Evolutionary conservation across 1,140 invertebrate species (phyloP).

Genomic region (Trichomalopsis sarcophagae): DNA sequence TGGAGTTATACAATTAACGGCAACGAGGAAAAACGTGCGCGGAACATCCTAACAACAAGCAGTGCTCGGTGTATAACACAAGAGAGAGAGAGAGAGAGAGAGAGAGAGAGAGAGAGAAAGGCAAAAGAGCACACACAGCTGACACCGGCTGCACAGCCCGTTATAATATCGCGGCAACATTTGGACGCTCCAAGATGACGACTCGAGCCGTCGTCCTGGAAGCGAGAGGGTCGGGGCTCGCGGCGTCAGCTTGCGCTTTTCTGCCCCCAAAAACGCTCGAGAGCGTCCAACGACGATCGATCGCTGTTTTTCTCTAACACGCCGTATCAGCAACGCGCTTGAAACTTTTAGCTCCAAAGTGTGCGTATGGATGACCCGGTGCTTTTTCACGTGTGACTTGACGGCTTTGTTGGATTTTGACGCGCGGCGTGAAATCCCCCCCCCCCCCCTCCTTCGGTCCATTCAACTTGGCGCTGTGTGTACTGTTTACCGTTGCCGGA

Average conservation of each 20-base stretch:
- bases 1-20: neutral
- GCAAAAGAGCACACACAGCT: neutral
- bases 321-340: too few relatives aligned
- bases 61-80: too few relatives aligned
- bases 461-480: too few relatives aligned
- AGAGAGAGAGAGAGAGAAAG: too few relatives aligned
- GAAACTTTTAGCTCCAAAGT: neutral
- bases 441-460: too few relatives aligned
- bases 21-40: too few relatives aligned
- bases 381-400: too few relatives aligned
- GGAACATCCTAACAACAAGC: too few relatives aligned
- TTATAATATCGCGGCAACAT: conserved; percentile 35
- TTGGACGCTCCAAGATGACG: conserved; percentile 45
- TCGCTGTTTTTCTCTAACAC: neutral
- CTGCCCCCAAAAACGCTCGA: neutral
- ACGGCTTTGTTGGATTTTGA: too few relatives aligned
- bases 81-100: too few relatives aligned
- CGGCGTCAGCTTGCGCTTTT: conserved; percentile 41
- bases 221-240: neutral
- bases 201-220: conserved; percentile 1
- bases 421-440: conserved; percentile 26
- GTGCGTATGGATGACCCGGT: too few relatives aligned
- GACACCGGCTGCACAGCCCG: conserved; percentile 42
- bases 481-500: conserved; percentile 48
- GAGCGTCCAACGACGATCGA: conserved; percentile 13